Evolutionary conservation across 2,797 vertebrate species (phyloP), one percentile per base, ranked within the genome.

Genomic region (Sylvilagus floridanus): DNA sequence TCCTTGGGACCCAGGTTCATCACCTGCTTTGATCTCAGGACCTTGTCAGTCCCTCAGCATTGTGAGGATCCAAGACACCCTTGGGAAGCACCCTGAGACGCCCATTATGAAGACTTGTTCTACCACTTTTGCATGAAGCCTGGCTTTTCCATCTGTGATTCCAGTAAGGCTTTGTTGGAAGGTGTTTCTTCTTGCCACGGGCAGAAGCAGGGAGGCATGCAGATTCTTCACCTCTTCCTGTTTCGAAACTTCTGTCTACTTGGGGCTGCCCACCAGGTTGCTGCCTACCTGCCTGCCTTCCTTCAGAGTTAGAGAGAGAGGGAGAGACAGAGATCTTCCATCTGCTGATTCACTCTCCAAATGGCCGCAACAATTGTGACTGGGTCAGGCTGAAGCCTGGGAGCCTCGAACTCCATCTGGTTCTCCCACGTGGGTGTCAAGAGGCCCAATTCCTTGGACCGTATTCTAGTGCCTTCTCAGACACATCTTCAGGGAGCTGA

Each of bases 41-140:
- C 7, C 0, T 0, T 19, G 11, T 75, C 63, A 6, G 30, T n/a
- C 28, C 60, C 17, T 28, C 7, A 30, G 28, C 12, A 1, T 7
- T 0, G 1, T 11, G 22, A 17, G 17, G 8, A 11, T 19, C 12
- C 9, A 28, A 32, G 72, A 76, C 24, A 30, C 13, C 19, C 68
- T 14, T 30, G 54, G 47, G 47, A 42, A 68, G 42, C 42, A 84
- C 37, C 47, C 2, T 19, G 8, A 83, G n/a, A 4, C 37, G 4
- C 24, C 35, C 21, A 2, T 42, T 3, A 1, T 47, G 14, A 60
- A 66, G 66, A 35, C 28, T 50, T 54, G n/a, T 19, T 65, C 87
- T 93, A 84, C n/a, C 3, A 50, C 37, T 37, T 73, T 54, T 17
- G 26, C 7, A 6, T 26, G 47, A 77, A 84, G 52, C 47, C 14